Percentiles rank a stretch among this genome's conserved stretches.
Conservation (phyloP, 2,797 vertebrate genomes). For the Kryptolebias ocellatus region DNA sequence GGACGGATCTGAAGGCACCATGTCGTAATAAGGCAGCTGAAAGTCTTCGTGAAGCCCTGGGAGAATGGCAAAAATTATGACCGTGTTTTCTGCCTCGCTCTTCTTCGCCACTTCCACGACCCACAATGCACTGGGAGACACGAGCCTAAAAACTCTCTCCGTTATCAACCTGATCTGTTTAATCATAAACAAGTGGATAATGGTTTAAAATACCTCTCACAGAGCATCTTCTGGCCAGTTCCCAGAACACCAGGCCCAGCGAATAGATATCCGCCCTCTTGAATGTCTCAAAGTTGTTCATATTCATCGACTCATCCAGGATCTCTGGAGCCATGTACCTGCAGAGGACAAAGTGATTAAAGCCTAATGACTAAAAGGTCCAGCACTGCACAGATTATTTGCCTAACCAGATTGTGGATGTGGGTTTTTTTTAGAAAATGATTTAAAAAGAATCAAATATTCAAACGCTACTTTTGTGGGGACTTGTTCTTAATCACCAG, state of each 20-base stretch:
- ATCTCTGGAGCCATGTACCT: constrained; percentile 99
- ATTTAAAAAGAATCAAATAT: neutral
- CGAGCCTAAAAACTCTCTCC: too few relatives aligned
- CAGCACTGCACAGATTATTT: constrained; percentile 18
- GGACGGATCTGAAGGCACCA: constrained; percentile 96
- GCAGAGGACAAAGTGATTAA: constrained; percentile 70
- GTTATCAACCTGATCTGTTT: neutral
- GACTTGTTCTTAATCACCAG: too few relatives aligned
- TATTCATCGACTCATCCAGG: constrained; percentile 93
- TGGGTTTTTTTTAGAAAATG: neutral
- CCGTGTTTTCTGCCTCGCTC: constrained; percentile 1
- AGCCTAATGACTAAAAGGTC: constrained; percentile 40
- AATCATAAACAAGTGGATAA: neutral
- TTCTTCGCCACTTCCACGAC: neutral
- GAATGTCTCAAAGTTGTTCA: constrained; percentile 92
- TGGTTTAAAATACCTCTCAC: constrained; percentile 84
- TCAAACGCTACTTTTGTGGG: neutral
- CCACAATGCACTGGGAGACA: too few relatives aligned
- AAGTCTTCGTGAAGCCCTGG: constrained; percentile 93
- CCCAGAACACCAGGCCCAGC: constrained; percentile 95
- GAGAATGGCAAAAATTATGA: constrained; percentile 10
- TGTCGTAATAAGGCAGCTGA: constrained; percentile 96
- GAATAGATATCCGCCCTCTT: constrained; percentile 96
- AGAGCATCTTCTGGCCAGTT: constrained; percentile 92
- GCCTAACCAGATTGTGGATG: constrained; percentile 3